phyloP scores from a whole-genome alignment of 2,888 invertebrate species.

The Automeris io region DNA sequence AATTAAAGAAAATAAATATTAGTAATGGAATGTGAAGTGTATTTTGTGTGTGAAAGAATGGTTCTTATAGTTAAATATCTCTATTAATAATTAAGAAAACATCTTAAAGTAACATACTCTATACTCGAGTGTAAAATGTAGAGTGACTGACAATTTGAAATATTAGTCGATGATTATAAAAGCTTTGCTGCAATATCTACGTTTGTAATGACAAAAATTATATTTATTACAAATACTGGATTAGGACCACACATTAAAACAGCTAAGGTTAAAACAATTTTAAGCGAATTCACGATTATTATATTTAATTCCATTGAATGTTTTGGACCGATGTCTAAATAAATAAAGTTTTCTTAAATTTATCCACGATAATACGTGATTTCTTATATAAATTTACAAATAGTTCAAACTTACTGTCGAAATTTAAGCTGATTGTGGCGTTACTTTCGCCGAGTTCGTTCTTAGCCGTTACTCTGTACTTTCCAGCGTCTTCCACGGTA shows the following conservation, averaged over 20 bases:
- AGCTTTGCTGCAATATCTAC: constrained; percentile 69
- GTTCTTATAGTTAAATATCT: constrained; percentile 10
- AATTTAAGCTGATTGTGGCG: constrained; percentile 97
- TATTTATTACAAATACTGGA: constrained; percentile 39
- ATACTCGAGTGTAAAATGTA: constrained; percentile 57
- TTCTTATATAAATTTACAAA: not conserved
- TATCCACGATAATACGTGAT: not conserved
- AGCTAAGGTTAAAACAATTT: constrained; percentile 40
- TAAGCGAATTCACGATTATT: constrained; percentile 19
- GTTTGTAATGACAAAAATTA: constrained; percentile 41
- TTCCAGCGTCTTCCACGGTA: constrained; percentile 97
- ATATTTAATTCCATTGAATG: constrained; percentile 7
- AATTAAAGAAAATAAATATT: constrained; percentile 16
- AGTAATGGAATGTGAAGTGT: constrained; percentile 17
- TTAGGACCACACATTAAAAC: constrained; percentile 58
- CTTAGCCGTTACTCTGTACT: constrained; percentile 97
- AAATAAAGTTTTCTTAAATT: not conserved
- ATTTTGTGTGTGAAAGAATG: constrained; percentile 12
- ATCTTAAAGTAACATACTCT: constrained; percentile 54
- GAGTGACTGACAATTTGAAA: constrained; percentile 46
- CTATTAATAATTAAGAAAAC: constrained; percentile 55
- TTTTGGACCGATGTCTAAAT: constrained; percentile 4
- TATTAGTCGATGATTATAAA: constrained; percentile 67
- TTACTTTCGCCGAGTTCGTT: constrained; percentile 98
- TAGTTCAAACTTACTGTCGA: constrained; percentile 91